Conservation (phyloP, 2,888 invertebrate species). For the Aproaerema taeniolella region DNA sequence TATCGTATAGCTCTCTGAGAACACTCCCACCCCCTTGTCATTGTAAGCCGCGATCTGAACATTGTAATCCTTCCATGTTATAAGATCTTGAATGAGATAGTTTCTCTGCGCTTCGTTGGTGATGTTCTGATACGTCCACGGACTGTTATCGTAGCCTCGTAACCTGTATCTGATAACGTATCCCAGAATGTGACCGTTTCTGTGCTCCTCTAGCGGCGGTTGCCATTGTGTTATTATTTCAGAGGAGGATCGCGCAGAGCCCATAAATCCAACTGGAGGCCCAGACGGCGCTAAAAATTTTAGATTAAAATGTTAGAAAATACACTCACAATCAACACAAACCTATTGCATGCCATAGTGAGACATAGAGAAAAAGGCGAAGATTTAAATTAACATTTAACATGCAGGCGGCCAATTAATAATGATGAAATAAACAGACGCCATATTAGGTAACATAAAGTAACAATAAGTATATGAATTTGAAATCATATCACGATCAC, state of each 20-base stretch:
- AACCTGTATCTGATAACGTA: slow-evolving; percentile 95
- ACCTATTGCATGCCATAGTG: neutral
- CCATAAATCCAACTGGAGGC: slow-evolving; percentile 95
- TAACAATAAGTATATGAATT: too few relatives aligned
- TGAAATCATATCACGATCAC: slow-evolving; percentile 22
- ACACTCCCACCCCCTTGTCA: slow-evolving; percentile 96
- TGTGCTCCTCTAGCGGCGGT: slow-evolving; percentile 94
- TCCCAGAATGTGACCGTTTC: slow-evolving; percentile 96
- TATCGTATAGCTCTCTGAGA: slow-evolving; percentile 92
- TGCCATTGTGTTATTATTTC: slow-evolving; percentile 99
- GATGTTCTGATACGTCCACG: slow-evolving; percentile 94
- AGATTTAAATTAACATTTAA: neutral
- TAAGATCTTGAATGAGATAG: slow-evolving; percentile 92
- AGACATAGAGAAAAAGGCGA: too few relatives aligned
- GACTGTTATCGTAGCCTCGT: slow-evolving; percentile 93
- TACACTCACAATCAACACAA: neutral
- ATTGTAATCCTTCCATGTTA: slow-evolving; percentile 98
- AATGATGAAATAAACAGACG: slow-evolving; percentile 12
- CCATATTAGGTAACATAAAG: too few relatives aligned
- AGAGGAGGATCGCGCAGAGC: slow-evolving; percentile 94
- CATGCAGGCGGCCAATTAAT: slow-evolving; percentile 1
- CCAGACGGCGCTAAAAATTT: slow-evolving; percentile 90
- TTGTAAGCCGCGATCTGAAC: slow-evolving; percentile 98
- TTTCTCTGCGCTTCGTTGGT: slow-evolving; percentile 95
- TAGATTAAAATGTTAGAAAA: neutral